A percentile compares a stretch with the other conserved stretches of the same genome.
These are phyloP conservation scores for Hypolimnas misippus DNA, from an alignment of 2,888 invertebrate genomes.

Conservation along the genomic window DNA sequence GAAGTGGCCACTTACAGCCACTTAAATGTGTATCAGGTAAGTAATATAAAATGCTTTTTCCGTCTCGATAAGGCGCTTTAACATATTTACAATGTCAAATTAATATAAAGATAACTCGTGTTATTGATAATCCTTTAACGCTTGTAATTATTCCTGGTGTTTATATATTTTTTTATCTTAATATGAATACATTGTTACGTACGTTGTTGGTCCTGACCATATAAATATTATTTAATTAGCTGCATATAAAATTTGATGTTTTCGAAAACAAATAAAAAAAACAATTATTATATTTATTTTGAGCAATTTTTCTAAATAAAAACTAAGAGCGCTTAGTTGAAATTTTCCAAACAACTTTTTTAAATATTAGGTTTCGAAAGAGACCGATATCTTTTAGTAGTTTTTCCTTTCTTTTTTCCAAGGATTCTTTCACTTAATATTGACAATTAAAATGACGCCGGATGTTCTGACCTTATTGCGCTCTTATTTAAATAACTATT, in stretches of 20 bases:
- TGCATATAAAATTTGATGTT: no score
- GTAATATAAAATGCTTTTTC: slow-evolving; percentile 32
- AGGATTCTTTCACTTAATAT: slow-evolving; percentile 10
- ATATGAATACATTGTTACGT: no score
- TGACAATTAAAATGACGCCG: slow-evolving; percentile 45
- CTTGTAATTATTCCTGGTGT: not conserved
- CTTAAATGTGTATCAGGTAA: slow-evolving; percentile 32
- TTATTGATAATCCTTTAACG: not conserved
- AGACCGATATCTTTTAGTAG: no score
- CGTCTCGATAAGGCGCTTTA: slow-evolving; percentile 16
- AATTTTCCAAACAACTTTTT: no score
- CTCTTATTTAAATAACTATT: slow-evolving; percentile 58
- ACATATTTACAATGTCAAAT: slow-evolving; percentile 2
- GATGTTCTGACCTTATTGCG: slow-evolving; percentile 65
- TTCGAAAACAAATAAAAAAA: no score
- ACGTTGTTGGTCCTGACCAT: no score
- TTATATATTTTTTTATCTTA: not conserved
- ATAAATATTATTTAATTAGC: no score
- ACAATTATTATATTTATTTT: no score
- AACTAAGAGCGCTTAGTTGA: no score
- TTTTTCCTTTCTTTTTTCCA: not conserved
- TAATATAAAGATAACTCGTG: not conserved
- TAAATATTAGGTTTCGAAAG: no score
- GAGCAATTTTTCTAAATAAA: no score
- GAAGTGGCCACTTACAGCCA: slow-evolving; percentile 27